Evolutionary conservation across 2,113 vertebrate genomes (phyloP).

Genomic region (Onychorhynchus coronatus): DNA sequence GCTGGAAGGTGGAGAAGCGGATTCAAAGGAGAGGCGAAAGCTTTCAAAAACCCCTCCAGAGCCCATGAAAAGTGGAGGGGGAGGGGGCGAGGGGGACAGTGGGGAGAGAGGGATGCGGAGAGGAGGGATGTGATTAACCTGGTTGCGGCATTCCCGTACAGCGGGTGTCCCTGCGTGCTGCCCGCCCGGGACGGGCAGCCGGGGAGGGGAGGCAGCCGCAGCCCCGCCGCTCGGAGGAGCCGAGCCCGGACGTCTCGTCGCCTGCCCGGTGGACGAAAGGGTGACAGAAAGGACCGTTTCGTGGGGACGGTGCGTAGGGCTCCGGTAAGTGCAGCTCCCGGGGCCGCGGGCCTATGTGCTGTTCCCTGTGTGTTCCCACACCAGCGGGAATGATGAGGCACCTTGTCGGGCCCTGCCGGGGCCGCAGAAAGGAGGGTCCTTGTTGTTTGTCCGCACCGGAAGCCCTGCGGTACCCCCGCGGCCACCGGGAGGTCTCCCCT

Average conservation of each 20-base stretch:
- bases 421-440: neutral
- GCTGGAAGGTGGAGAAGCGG: constrained; percentile 24
- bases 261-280: neutral
- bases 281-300: neutral
- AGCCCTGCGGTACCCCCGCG: neutral
- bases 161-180: neutral
- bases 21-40: neutral
- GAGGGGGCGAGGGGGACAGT: neutral
- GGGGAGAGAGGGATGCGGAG: neutral
- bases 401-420: neutral
- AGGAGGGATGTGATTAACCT: neutral
- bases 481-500: neutral
- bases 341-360: neutral
- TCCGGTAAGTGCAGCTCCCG: constrained; percentile 65
- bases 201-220: neutral
- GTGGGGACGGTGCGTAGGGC: neutral
- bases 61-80: neutral
- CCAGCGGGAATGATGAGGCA: neutral
- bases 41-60: neutral
- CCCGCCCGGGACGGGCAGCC: neutral
- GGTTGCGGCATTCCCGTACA: neutral
- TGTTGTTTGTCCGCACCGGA: neutral
- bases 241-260: neutral
- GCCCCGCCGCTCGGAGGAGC: neutral
- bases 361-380: neutral